Percentiles rank a stretch among this genome's conserved stretches.
phyloP scores from a whole-genome alignment of 1,140 invertebrate genomes.

The Ceratosolen fusciceps region DNA sequence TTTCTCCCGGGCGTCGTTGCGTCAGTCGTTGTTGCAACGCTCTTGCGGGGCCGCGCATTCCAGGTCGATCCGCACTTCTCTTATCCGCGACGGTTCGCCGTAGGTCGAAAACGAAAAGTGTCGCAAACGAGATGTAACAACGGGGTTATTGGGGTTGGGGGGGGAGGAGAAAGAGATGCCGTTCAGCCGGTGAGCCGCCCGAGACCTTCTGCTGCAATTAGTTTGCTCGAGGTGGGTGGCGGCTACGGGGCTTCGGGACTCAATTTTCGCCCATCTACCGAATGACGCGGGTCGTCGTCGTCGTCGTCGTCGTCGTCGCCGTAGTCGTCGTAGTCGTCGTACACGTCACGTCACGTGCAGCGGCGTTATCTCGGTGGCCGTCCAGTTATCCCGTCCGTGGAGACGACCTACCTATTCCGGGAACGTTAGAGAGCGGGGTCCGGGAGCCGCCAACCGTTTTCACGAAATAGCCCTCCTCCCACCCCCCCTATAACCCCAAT shows the following conservation, averaged over 20 bases:
- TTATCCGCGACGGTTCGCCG: not conserved
- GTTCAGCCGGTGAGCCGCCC: not conserved
- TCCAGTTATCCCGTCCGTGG: too few species aligned
- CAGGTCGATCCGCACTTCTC: not conserved
- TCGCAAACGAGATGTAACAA: not conserved
- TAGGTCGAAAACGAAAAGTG: too few species aligned
- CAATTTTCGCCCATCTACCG: not conserved
- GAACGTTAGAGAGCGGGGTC: not conserved
- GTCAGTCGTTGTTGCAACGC: not conserved
- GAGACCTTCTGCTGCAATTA: constrained; percentile 6
- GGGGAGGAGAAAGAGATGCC: not conserved
- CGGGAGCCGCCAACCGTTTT: not conserved
- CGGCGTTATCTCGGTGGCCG: not conserved
- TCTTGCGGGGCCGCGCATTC: not conserved
- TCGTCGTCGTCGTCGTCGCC: too few species aligned
- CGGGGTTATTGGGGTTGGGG: too few species aligned
- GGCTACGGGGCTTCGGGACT: not conserved
- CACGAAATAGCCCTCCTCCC: too few species aligned
- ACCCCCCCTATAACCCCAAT: too few species aligned
- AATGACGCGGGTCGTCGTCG: too few species aligned
- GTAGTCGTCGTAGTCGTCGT: not conserved
- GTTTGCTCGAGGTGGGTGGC: not conserved
- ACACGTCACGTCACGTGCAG: not conserved
- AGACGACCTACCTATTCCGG: not conserved
- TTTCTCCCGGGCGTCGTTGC: not conserved